phyloP scores from a whole-genome alignment of 1,140 invertebrate genomes.

The Druon quercuslanigerum region DNA sequence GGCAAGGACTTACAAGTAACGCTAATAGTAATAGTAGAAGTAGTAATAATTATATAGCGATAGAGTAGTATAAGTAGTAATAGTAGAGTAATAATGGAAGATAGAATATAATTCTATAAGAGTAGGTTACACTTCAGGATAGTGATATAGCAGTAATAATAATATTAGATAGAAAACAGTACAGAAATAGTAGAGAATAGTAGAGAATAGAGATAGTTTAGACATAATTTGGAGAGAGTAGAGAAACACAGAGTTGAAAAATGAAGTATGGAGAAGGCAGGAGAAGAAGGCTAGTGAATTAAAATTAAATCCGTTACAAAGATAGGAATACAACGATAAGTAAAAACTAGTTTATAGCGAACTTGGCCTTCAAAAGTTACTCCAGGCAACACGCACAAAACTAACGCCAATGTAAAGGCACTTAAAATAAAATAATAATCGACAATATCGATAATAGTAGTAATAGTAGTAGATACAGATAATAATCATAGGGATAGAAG shows the following conservation, averaged over 20 bases:
- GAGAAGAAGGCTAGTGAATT: constrained; percentile 18
- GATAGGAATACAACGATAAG: constrained; percentile 44
- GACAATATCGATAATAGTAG: constrained; percentile 41
- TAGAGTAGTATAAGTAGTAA: constrained; percentile 41
- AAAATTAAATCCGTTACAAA: constrained; percentile 42
- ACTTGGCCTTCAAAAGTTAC: constrained; percentile 1
- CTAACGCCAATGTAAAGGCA: constrained; percentile 33
- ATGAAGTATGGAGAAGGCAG: constrained; percentile 14
- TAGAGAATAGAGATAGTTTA: constrained; percentile 37
- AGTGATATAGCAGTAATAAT: constrained; percentile 51
- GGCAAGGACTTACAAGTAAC: constrained; percentile 34
- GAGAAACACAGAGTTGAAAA: constrained; percentile 39
- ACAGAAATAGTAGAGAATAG: constrained; percentile 33
- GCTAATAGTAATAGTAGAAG: constrained; percentile 43
- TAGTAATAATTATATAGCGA: constrained; percentile 37
- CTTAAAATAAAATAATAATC: constrained; percentile 36
- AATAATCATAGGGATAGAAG: constrained; percentile 53
- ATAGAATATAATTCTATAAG: constrained; percentile 32
- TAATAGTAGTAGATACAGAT: constrained; percentile 52
- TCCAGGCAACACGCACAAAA: constrained; percentile 17
- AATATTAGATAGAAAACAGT: constrained; percentile 39
- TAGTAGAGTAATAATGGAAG: constrained; percentile 39
- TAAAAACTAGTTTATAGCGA: constrained; percentile 42
- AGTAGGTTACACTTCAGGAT: constrained; percentile 14
- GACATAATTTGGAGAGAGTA: constrained; percentile 33